A percentile compares a stretch with the other conserved stretches of the same genome.
phyloP scores from a whole-genome alignment of 1,140 invertebrate species.

The Cecropterus lyciades region DNA sequence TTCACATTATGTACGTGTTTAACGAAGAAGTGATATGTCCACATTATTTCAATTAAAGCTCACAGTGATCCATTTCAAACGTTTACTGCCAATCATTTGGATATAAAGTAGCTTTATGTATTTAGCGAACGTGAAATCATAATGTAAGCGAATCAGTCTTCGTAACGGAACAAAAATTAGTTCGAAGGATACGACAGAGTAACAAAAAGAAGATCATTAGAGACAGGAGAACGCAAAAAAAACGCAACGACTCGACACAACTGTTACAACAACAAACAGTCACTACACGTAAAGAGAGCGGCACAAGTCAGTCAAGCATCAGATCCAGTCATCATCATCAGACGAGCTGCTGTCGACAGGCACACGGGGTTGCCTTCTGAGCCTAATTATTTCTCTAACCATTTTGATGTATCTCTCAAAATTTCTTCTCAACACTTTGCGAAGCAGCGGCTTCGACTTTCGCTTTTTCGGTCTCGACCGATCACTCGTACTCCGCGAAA shows the following conservation, averaged over 20 bases:
- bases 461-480: constrained; percentile 4
- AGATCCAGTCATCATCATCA: constrained; percentile 4
- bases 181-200: constrained; percentile 39
- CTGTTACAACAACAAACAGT: constrained; percentile 60
- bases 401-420: neutral
- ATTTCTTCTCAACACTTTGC: neutral
- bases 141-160: constrained; percentile 44
- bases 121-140: constrained; percentile 37
- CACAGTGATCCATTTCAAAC: constrained; percentile 51
- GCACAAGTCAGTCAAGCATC: constrained; percentile 24
- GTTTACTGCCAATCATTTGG: constrained; percentile 41
- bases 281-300: constrained; percentile 57
- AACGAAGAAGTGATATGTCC: constrained; percentile 64
- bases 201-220: constrained; percentile 39
- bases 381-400: neutral
- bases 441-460: constrained; percentile 1
- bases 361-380: too few species aligned
- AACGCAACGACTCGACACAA: constrained; percentile 48
- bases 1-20: constrained; percentile 40
- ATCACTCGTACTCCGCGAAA: constrained; percentile 8
- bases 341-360: neutral
- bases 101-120: constrained; percentile 41
- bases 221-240: constrained; percentile 57
- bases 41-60: constrained; percentile 72
- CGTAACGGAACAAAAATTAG: constrained; percentile 1